Conservation (phyloP, 2,888 invertebrate species). For the Callosobruchus maculatus region DNA sequence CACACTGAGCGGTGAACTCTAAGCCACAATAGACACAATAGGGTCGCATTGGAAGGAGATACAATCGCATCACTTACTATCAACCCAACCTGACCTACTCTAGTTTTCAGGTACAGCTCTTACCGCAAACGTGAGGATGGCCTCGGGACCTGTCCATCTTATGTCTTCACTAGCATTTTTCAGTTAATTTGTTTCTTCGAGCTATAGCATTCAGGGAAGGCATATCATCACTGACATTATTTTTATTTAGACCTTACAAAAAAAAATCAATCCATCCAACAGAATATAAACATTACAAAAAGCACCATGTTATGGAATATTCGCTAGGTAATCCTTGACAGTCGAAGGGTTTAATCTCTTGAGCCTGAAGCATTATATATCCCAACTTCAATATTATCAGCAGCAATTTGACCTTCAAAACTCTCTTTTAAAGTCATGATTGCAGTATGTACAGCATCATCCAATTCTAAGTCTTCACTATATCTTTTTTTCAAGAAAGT, state of each 20-base stretch:
- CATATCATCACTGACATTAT: neutral
- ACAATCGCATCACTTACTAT: no score
- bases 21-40: no score
- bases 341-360: constrained; percentile 85
- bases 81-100: no score
- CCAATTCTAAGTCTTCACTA: constrained; percentile 93
- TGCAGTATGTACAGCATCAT: constrained; percentile 98
- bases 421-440: constrained; percentile 97
- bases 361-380: constrained; percentile 93
- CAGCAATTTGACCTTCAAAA: constrained; percentile 99
- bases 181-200: no score
- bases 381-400: constrained; percentile 98
- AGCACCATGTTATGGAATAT: constrained; percentile 61
- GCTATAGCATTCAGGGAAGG: no score
- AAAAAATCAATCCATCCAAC: constrained; percentile 5
- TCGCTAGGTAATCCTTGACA: constrained; percentile 94
- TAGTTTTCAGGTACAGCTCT: no score
- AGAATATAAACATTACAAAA: constrained; percentile 1
- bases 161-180: no score
- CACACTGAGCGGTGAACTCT: no score
- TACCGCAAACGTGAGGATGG: no score
- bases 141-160: no score
- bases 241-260: constrained; percentile 6
- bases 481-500: no score
- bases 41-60: no score